A percentile compares a stretch with the other conserved stretches of the same genome.
Conservation (phyloP, 2,113 vertebrate genomes). For the Salvelinus alpinus region DNA sequence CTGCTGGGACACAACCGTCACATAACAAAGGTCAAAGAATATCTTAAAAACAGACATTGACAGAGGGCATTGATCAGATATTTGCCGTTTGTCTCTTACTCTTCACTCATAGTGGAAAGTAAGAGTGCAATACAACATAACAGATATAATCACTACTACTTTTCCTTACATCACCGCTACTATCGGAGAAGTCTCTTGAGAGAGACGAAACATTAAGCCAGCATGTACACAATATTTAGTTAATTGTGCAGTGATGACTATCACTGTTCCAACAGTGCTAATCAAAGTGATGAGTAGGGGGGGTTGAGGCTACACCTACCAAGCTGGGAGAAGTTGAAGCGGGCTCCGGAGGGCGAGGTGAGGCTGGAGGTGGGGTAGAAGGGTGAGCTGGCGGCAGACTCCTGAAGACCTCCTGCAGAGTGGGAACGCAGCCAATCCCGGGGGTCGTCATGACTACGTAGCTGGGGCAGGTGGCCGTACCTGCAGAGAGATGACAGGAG, state of each 20-base stretch:
- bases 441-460: conserved; percentile 81
- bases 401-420: conserved; percentile 82
- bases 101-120: no score
- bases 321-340: conserved; percentile 85
- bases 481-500: conserved; percentile 59
- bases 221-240: no score
- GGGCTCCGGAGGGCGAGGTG: conserved; percentile 82
- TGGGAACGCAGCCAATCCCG: conserved; percentile 88
- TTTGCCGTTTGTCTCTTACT: no score
- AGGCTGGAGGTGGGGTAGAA: conserved; percentile 83
- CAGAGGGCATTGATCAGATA: no score
- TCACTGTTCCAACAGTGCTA: neutral
- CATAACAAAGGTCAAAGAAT: neutral
- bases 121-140: no score
- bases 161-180: no score
- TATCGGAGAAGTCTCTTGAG: no score
- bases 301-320: conserved; percentile 69
- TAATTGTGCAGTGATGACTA: no score
- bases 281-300: neutral
- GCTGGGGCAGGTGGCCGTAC: conserved; percentile 81
- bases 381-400: conserved; percentile 74
- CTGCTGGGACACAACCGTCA: conserved; percentile 51
- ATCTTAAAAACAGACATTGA: conserved; percentile 1
- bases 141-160: no score
- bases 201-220: no score